These are phyloP conservation scores for Cynocephalus volans DNA, from an alignment of 2,113 vertebrate genomes.

Conservation along the genomic window DNA sequence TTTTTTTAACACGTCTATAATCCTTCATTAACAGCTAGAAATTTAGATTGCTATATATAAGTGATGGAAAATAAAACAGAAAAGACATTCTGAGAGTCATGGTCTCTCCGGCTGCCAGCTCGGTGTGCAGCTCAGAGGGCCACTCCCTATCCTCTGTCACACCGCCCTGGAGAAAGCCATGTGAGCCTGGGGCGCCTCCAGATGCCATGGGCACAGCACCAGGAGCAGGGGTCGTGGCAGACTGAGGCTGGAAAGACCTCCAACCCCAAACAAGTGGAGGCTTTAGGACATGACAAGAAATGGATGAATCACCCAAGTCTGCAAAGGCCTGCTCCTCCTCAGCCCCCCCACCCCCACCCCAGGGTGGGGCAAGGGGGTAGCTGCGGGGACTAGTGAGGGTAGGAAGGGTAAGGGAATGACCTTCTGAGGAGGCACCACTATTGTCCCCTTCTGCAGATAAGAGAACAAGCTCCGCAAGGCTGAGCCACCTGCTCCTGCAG, in stretches of 20 bases:
- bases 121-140: background rate
- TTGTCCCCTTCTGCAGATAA: background rate
- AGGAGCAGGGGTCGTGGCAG: fast-evolving
- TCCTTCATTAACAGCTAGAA: conserved; percentile 69
- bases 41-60: background rate
- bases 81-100: background rate
- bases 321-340: background rate
- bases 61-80: background rate
- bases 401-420: background rate
- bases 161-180: fast-evolving
- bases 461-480: background rate
- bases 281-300: background rate
- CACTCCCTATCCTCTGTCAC: fast-evolving
- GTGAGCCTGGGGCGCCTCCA: fast-evolving
- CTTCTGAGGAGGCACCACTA: too few species aligned
- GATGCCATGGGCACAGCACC: fast-evolving
- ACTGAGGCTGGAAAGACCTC: background rate
- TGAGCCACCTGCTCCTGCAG: fast-evolving
- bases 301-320: fast-evolving
- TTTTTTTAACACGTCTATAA: conserved; percentile 40
- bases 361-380: background rate
- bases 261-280: background rate
- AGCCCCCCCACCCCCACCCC: background rate
- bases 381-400: fast-evolving
- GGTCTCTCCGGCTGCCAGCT: fast-evolving